phyloP scores from a whole-genome alignment of 2,113 vertebrate genomes.

The Talpa occidentalis region DNA sequence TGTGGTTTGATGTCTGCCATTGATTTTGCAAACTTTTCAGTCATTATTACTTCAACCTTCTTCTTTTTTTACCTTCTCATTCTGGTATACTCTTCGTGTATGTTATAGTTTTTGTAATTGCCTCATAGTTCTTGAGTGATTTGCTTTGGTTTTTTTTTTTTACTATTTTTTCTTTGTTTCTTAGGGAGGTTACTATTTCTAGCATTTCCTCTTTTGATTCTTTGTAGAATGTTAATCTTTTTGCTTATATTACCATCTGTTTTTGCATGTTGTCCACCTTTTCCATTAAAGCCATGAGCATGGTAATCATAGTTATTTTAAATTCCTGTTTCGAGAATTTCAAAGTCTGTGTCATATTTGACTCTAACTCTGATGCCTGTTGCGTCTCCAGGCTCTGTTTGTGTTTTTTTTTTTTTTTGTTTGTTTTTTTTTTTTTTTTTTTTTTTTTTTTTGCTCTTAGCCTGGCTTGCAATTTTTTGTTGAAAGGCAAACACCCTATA shows the following conservation, averaged over 20 bases:
- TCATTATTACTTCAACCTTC: neutral
- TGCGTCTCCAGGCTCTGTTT: neutral
- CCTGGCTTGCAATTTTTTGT: neutral
- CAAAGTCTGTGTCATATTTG: neutral
- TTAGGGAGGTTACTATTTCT: neutral
- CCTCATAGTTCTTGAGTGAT: neutral
- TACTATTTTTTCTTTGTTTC: neutral
- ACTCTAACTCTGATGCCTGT: neutral
- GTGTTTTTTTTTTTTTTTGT: too few relatives aligned
- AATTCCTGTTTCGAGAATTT: neutral
- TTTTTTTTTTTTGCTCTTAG: neutral
- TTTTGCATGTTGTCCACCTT: neutral
- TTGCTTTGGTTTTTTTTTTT: neutral
- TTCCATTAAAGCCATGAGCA: neutral
- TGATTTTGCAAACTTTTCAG: slow-evolving; percentile 22
- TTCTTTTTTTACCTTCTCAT: neutral
- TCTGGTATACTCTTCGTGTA: neutral
- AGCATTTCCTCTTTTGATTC: neutral
- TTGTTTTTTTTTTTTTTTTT: neutral
- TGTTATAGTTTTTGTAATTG: neutral
- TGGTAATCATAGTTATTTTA: neutral
- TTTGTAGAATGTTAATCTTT: neutral
- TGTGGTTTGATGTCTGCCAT: slow-evolving; percentile 17
- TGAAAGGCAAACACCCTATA: neutral
- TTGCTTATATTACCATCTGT: neutral